phyloP scores from a whole-genome alignment of 2,797 vertebrate species.

The Acrocephalus scirpaceus region DNA sequence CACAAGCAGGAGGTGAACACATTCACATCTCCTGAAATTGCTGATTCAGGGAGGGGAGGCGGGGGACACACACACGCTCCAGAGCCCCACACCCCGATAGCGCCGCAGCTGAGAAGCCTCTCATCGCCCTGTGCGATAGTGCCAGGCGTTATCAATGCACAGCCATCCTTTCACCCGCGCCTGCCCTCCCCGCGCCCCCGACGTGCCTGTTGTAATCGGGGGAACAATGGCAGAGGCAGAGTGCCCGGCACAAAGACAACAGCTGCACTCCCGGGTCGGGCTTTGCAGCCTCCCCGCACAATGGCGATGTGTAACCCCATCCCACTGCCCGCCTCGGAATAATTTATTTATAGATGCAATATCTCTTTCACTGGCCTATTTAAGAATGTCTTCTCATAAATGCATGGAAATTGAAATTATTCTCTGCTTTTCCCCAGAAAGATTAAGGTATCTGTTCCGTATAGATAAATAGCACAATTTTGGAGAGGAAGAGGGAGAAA shows the following conservation, averaged over 20 bases:
- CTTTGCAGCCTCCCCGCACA: conserved; percentile 65
- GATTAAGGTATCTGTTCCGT: conserved; percentile 68
- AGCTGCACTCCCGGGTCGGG: conserved; percentile 79
- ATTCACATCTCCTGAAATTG: conserved; percentile 57
- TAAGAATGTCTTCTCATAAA: conserved; percentile 76
- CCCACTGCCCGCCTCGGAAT: conserved; percentile 57
- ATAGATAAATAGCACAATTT: conserved; percentile 27
- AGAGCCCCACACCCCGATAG: background rate
- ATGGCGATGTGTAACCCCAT: conserved; percentile 68
- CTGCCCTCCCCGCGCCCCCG: background rate
- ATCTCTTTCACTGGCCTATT: conserved; percentile 70
- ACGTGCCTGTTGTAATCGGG: conserved; percentile 68
- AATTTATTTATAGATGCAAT: conserved; percentile 82
- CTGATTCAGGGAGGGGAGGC: conserved; percentile 44
- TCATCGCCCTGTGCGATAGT: background rate
- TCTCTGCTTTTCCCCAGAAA: conserved; percentile 37
- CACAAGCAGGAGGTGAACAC: conserved; percentile 51
- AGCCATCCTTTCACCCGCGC: conserved; percentile 32
- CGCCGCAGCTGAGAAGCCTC: background rate
- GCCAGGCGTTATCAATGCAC: conserved; percentile 60
- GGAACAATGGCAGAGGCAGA: conserved; percentile 80
- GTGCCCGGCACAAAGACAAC: conserved; percentile 82
- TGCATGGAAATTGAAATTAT: conserved; percentile 77
- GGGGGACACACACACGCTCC: background rate
- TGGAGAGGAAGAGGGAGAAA: background rate